Conservation (phyloP, 2,113 vertebrate genomes). For the Butorides virescens region DNA sequence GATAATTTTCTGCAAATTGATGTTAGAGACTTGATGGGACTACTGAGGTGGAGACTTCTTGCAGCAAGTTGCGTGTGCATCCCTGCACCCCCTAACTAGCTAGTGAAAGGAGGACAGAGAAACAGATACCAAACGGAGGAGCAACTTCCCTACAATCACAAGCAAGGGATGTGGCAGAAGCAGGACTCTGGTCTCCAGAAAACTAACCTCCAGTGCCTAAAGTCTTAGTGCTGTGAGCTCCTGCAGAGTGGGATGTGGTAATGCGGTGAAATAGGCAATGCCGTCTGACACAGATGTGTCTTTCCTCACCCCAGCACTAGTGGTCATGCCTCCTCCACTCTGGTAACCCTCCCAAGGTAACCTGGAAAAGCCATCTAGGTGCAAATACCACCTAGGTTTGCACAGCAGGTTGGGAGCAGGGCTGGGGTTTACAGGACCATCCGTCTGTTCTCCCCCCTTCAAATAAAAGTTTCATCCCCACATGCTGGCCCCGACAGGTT, state of each 20-base stretch:
- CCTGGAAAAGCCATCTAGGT: not conserved
- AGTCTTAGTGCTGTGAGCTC: not conserved
- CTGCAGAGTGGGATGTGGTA: not conserved
- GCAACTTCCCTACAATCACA: not conserved
- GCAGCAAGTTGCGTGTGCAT: not conserved
- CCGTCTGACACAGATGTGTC: not conserved
- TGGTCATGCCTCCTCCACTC: not conserved
- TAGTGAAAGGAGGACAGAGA: not conserved
- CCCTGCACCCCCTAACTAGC: not conserved
- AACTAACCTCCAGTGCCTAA: not conserved
- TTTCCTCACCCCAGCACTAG: not conserved
- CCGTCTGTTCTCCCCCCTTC: not conserved
- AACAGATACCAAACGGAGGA: not conserved
- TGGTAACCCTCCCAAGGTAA: not conserved
- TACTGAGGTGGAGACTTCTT: not conserved
- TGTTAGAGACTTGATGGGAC: not conserved
- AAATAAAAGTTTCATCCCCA: not conserved
- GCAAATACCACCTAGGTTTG: not conserved
- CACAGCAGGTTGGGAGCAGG: not conserved
- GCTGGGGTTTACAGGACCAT: not conserved
- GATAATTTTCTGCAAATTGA: not conserved
- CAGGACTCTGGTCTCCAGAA: not conserved
- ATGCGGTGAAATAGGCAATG: not conserved
- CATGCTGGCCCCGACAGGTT: not conserved
- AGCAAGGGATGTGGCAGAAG: not conserved